A percentile compares a stretch with the other conserved stretches of the same genome.
Evolutionary conservation across 1,140 invertebrate species (phyloP).

Genomic region (Cyclargus thomasi): DNA sequence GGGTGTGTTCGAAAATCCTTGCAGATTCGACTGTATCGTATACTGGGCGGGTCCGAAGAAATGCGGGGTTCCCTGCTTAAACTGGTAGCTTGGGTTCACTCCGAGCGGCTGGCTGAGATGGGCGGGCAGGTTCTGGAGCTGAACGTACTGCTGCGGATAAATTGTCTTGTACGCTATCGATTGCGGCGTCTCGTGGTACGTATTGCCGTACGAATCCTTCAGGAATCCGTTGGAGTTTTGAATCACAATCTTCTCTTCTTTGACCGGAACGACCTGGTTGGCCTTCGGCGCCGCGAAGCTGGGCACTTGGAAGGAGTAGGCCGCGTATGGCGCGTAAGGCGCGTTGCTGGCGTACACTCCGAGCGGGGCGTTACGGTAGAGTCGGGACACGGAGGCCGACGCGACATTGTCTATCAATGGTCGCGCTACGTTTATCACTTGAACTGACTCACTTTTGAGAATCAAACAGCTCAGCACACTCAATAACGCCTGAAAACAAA

Average conservation of each 20-base stretch:
- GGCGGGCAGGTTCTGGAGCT: constrained; percentile 52
- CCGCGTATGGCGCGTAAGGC: constrained; percentile 50
- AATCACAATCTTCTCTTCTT: constrained; percentile 34
- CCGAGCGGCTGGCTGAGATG: constrained; percentile 58
- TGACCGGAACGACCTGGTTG: constrained; percentile 44
- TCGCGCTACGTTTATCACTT: constrained; percentile 30
- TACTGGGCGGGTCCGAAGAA: constrained; percentile 43
- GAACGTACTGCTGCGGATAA: constrained; percentile 59
- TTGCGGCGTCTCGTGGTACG: constrained; percentile 44
- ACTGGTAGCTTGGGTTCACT: constrained; percentile 40
- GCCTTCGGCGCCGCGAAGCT: constrained; percentile 34
- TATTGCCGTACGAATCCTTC: constrained; percentile 62
- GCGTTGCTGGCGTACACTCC: constrained; percentile 55
- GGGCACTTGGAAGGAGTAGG: constrained; percentile 52
- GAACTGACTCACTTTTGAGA: constrained; percentile 31
- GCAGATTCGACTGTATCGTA: constrained; percentile 35
- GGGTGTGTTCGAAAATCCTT: constrained; percentile 31
- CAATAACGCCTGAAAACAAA: constrained; percentile 47
- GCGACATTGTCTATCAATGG: constrained; percentile 45
- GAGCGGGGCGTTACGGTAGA: constrained; percentile 50
- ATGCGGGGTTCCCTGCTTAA: constrained; percentile 43
- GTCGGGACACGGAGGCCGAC: constrained; percentile 45
- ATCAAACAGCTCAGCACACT: constrained; percentile 43
- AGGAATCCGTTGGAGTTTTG: constrained; percentile 49
- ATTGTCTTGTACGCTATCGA: constrained; percentile 43